Evolutionary conservation across 2,888 invertebrate genomes (phyloP), one percentile per base, ranked within the genome.

Genomic region (Formica aserva): DNA sequence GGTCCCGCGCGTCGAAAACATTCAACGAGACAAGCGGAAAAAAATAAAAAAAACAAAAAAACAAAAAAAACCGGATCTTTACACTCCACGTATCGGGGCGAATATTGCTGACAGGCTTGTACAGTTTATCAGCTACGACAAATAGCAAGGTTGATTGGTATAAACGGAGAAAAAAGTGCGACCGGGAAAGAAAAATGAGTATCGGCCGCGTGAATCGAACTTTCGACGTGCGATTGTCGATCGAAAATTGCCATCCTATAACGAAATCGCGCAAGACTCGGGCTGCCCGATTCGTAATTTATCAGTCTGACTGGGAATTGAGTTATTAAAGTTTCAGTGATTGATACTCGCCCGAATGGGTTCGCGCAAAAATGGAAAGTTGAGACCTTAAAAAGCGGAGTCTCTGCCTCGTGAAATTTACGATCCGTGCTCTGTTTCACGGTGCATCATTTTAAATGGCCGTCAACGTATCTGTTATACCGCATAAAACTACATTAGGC

Each of bases 271-370:
- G 57, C 52, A 78, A 81, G 55, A 63, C 15, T 76, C 76, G 63
- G 52, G 63, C 63, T n/a, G 52, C 52, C 32, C 52, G 77, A 55
- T 52, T 52, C 38, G 78, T 71, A 78, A 78, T 78, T 78, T 78
- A 78, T 78, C 78, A 78, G 72, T 84, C 29, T 26, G 60, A 69
- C 55, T 48, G 45, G 69, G 69, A 82, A 83, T 82, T 45, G 69
- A 75, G 69, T 84, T 82, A 82, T 84, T 76, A 75, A 84, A 84
- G 82, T 84, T 84, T 82, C 82, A 82, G 52, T 63, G 75, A 84
- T 82, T 69, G 75, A 75, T 84, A 71, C 69, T 82, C 65, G 45
- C 18, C n/a, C 82, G 77, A 77, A 76, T 65, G 57, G 57, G n/a
- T 38, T 15, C 52, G 52, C n/a, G 18, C 63, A 60, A 67, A 77